Evolutionary conservation across 2,888 invertebrate species (phyloP), one percentile per base, ranked within the genome.

Genomic region (Phasia obesa): DNA sequence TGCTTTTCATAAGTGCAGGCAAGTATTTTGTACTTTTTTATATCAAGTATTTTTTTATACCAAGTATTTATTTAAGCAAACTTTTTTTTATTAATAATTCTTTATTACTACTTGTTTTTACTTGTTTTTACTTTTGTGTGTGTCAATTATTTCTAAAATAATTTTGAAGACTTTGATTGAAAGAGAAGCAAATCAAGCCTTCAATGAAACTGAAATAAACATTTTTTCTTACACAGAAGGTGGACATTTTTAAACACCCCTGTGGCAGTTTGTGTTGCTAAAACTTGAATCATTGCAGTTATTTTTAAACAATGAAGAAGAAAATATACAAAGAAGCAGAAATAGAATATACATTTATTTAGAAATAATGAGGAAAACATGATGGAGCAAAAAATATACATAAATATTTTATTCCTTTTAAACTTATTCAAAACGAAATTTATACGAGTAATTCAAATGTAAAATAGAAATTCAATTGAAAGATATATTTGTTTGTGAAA

Each of bases 171-270:
- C 17, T 6, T 5, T n/a, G 6, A 47, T 19, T 17, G 4, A 47
- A 47, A 47, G 44, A 47, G 7, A 47, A 47, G 5, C 1, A 47
- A 47, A 17, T 44, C 4, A 19, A 17, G 21, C 21, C 51, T 17
- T 2, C 2, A 55, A 4, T n/a, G 3, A 55, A 55, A 55, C 6
- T 17, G 6, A 4, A 23, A 51, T 9, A 55, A 55, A 53, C 25
- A 23, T 38, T n/a, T 55, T 25, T 15, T 19, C 27, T 11, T 42
- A 9, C 17, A 47, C 17, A 55, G 47, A 64, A 64, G 64, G 64
- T 74, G 57, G 23, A 74, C 64, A 47, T 57, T 65, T 74, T 55
- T 25, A 31, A 65, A 75, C 17, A 57, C 4, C 31, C 74, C 17
- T 35, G 0, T 19, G n/a, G 47, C 35, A 19, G 19, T 53, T 73